Conservation (phyloP, 1,140 invertebrate genomes). For the Pseudomyrmex sp. region DNA sequence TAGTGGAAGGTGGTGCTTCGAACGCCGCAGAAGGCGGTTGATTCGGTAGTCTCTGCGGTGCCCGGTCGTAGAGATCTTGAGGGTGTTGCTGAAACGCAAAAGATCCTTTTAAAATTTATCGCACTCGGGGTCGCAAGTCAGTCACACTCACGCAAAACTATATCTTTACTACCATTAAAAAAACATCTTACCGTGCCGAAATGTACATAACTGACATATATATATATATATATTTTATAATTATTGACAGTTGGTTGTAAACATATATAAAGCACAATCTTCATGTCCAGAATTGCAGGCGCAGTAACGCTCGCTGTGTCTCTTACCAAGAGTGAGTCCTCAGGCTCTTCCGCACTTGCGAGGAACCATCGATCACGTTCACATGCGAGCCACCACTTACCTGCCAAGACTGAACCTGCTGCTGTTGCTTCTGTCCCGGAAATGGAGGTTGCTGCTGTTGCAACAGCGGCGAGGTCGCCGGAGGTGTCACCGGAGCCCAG, state of each 20-base stretch:
- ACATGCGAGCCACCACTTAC: slow-evolving; percentile 60
- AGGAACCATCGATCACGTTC: slow-evolving; percentile 31
- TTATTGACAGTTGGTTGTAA: too few species aligned
- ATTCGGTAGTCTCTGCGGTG: slow-evolving; percentile 70
- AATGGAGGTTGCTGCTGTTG: slow-evolving; percentile 77
- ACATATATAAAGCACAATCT: too few species aligned
- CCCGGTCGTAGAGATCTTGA: slow-evolving; percentile 80
- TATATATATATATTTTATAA: too few species aligned
- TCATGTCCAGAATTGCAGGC: too few species aligned
- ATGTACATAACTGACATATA: neutral
- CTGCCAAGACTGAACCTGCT: slow-evolving; percentile 75
- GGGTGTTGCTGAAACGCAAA: slow-evolving; percentile 68
- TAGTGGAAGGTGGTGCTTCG: slow-evolving; percentile 89
- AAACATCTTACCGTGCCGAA: slow-evolving; percentile 14
- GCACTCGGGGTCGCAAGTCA: neutral
- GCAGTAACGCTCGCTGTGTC: neutral
- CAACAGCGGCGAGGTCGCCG: slow-evolving; percentile 84
- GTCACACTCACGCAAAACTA: slow-evolving; percentile 19
- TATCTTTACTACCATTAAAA: neutral
- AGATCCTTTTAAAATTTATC: neutral
- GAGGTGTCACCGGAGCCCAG: slow-evolving; percentile 80
- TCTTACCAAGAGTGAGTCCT: slow-evolving; percentile 3
- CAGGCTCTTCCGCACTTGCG: slow-evolving; percentile 10
- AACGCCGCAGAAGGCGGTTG: slow-evolving; percentile 78
- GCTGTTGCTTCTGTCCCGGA: slow-evolving; percentile 71